Percentiles rank a stretch among this genome's conserved stretches.
These are phyloP conservation scores for Microcebus murinus DNA, from an alignment of 2,113 vertebrate genomes.

Conservation along the genomic window DNA sequence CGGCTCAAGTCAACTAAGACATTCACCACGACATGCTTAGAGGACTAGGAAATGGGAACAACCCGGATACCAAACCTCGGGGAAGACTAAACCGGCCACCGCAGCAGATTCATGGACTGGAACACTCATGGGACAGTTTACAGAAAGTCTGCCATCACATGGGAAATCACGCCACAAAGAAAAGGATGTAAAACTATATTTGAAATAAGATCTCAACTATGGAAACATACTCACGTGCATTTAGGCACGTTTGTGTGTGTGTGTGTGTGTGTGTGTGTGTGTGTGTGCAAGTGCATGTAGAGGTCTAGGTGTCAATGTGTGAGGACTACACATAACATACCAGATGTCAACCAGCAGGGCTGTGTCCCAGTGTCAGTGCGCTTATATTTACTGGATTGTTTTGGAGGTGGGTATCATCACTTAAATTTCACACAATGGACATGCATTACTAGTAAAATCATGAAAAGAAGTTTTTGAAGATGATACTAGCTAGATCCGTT, in stretches of 20 bases:
- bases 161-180: neutral
- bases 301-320: neutral
- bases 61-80: neutral
- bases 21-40: neutral
- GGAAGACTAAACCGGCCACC: neutral
- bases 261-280: neutral
- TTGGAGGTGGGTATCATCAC: neutral
- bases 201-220: neutral
- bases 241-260: neutral
- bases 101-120: neutral
- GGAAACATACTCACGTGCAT: neutral
- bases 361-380: neutral
- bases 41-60: neutral
- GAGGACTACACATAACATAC: no score
- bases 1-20: neutral
- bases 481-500: no score
- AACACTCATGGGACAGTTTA: neutral
- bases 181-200: neutral
- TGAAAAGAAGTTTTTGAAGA: neutral
- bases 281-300: neutral
- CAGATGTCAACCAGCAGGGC: neutral
- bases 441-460: neutral
- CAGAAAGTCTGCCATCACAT: neutral
- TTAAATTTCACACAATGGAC: neutral
- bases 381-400: neutral